These are phyloP conservation scores for Tridacna gigas DNA, from an alignment of 2,888 invertebrate genomes.

Conservation along the genomic window DNA sequence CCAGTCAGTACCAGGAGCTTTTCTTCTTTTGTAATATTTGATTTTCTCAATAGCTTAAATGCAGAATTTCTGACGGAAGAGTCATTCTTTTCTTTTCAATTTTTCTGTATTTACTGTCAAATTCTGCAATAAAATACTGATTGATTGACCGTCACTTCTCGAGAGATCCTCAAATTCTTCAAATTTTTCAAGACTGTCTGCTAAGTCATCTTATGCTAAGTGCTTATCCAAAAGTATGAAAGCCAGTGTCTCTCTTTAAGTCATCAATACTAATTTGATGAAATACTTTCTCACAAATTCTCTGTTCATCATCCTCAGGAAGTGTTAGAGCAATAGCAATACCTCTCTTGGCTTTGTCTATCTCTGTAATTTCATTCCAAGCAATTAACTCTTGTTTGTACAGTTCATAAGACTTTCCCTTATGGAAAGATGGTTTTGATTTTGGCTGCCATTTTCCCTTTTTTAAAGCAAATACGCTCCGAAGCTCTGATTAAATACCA, in stretches of 20 bases:
- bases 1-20: too few relatives aligned
- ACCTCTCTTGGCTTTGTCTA: not conserved
- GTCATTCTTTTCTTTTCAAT: not conserved
- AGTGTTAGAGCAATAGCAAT: not conserved
- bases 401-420: not conserved
- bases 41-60: conserved; percentile 20
- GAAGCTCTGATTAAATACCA: too few relatives aligned
- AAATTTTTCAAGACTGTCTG: conserved; percentile 12
- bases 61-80: conserved; percentile 2
- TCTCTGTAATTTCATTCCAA: not conserved
- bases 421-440: not conserved
- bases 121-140: too few relatives aligned
- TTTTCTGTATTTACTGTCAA: too few relatives aligned
- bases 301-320: not conserved
- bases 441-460: not conserved
- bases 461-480: too few relatives aligned
- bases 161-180: too few relatives aligned
- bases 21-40: conserved; percentile 59
- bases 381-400: conserved; percentile 2
- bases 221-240: not conserved
- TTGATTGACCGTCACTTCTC: too few relatives aligned
- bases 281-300: not conserved
- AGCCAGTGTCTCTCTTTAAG: not conserved
- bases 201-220: conserved; percentile 8
- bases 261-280: not conserved